Conservation (phyloP, 2,888 invertebrate genomes). For the Mimas tiliae region DNA sequence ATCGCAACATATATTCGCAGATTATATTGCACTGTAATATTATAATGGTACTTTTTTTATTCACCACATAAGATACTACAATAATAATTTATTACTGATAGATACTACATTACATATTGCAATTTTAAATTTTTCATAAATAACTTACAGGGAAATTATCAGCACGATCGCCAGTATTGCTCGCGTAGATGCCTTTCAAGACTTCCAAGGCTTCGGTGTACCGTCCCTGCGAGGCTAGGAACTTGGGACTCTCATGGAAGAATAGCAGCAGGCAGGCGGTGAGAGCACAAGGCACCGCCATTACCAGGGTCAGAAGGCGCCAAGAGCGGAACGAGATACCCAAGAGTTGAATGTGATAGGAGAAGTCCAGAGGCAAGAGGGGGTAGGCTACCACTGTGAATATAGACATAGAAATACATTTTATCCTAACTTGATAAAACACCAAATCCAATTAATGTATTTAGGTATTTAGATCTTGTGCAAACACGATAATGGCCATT, state of each 20-base stretch:
- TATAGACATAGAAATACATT: not conserved
- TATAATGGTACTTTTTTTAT: too few species aligned
- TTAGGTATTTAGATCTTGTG: too few species aligned
- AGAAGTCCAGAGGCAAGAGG: slow-evolving; percentile 86
- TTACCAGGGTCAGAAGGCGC: slow-evolving; percentile 89
- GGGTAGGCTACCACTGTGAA: slow-evolving; percentile 86
- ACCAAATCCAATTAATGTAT: too few species aligned
- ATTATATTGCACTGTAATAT: too few species aligned
- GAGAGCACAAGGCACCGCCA: slow-evolving; percentile 86
- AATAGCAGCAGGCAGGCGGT: slow-evolving; percentile 84
- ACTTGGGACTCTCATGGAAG: slow-evolving; percentile 92
- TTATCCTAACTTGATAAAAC: not conserved
- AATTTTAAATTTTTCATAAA: not conserved
- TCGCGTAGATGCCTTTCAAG: slow-evolving; percentile 67
- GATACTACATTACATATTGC: too few species aligned
- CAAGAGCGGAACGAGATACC: slow-evolving; percentile 88
- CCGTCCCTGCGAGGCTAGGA: slow-evolving; percentile 86
- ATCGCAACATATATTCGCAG: too few species aligned
- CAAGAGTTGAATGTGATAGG: slow-evolving; percentile 71
- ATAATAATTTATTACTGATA: too few species aligned
- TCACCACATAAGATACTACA: too few species aligned
- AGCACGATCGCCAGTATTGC: slow-evolving; percentile 65
- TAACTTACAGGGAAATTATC: slow-evolving; percentile 70
- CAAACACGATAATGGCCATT: too few species aligned
- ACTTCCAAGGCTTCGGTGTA: slow-evolving; percentile 83